A percentile compares a stretch with the other conserved stretches of the same genome.
These are phyloP conservation scores for Leguminivora glycinivorella DNA, from an alignment of 1,140 invertebrate genomes.

Conservation along the genomic window DNA sequence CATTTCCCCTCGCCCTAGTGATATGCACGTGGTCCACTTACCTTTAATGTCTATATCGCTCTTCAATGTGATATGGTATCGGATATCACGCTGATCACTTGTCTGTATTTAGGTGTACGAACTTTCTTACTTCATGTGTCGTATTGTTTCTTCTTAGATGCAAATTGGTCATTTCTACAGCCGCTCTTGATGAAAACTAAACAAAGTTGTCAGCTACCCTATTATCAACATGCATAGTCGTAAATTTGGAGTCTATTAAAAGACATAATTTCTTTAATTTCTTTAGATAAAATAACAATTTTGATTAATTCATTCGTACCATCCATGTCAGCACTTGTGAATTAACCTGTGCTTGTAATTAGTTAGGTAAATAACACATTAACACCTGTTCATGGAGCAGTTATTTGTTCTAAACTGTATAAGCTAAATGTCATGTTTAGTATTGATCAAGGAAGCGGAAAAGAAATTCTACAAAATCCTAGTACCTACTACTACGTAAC, in stretches of 20 bases:
- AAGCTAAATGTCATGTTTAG: slow-evolving; percentile 29
- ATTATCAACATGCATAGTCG: no score
- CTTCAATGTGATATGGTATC: slow-evolving; percentile 53
- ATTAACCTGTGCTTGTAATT: no score
- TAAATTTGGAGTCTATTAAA: slow-evolving; percentile 15
- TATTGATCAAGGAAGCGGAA: slow-evolving; percentile 56
- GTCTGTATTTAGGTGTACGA: slow-evolving; percentile 33
- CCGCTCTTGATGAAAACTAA: slow-evolving; percentile 39
- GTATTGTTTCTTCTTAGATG: slow-evolving; percentile 51
- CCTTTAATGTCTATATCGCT: slow-evolving; percentile 30
- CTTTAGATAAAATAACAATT: no score
- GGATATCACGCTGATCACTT: slow-evolving; percentile 45
- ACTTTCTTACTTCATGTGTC: slow-evolving; percentile 54
- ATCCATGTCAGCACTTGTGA: no score
- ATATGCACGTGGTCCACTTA: slow-evolving; percentile 33
- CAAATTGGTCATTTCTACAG: slow-evolving; percentile 37
- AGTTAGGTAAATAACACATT: no score
- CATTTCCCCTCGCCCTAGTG: slow-evolving; percentile 34
- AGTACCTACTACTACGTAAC: slow-evolving; percentile 72
- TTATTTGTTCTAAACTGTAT: no score
- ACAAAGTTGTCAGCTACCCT: background rate
- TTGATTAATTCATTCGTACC: no score
- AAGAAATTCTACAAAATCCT: slow-evolving; percentile 56
- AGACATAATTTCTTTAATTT: no score
- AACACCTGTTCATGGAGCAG: background rate